Conservation (phyloP, 2,888 invertebrate genomes). For the Dendrolimus pini region DNA sequence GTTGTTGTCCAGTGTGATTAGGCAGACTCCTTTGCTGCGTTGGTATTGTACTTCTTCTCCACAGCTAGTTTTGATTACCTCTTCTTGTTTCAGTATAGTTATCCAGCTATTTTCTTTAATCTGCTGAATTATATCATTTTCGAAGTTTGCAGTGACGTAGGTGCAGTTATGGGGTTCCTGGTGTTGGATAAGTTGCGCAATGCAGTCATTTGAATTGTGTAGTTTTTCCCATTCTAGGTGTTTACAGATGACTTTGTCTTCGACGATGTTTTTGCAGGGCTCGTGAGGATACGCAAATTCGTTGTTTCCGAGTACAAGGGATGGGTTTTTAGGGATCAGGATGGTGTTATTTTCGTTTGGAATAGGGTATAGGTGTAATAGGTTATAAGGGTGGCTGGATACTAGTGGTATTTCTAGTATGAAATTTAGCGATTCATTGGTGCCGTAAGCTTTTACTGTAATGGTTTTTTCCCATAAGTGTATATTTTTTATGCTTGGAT, state of each 20-base stretch:
- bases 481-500: no score
- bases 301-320: slow-evolving; percentile 21
- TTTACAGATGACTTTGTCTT: slow-evolving; percentile 15
- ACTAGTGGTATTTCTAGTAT: slow-evolving; percentile 19
- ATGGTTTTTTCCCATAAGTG: no score
- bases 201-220: slow-evolving; percentile 15
- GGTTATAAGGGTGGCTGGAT: slow-evolving; percentile 12
- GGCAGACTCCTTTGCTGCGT: slow-evolving; percentile 13
- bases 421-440: slow-evolving; percentile 15
- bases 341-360: slow-evolving; percentile 16
- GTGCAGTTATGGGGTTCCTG: slow-evolving; percentile 19
- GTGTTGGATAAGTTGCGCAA: slow-evolving; percentile 19
- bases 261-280: slow-evolving; percentile 13
- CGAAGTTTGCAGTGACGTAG: slow-evolving; percentile 9
- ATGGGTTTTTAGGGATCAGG: slow-evolving; percentile 18
- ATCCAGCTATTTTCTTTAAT: slow-evolving; percentile 23
- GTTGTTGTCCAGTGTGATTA: slow-evolving; percentile 15
- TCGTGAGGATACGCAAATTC: slow-evolving; percentile 23
- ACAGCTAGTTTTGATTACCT: slow-evolving; percentile 18
- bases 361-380: slow-evolving; percentile 19
- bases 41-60: slow-evolving; percentile 18
- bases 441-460: no score
- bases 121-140: slow-evolving; percentile 18
- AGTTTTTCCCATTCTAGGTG: slow-evolving; percentile 19
- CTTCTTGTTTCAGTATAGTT: slow-evolving; percentile 17